Evolutionary conservation across 2,797 vertebrate genomes (phyloP), one percentile per base, ranked within the genome.

Genomic region (Sebastes cheni): DNA sequence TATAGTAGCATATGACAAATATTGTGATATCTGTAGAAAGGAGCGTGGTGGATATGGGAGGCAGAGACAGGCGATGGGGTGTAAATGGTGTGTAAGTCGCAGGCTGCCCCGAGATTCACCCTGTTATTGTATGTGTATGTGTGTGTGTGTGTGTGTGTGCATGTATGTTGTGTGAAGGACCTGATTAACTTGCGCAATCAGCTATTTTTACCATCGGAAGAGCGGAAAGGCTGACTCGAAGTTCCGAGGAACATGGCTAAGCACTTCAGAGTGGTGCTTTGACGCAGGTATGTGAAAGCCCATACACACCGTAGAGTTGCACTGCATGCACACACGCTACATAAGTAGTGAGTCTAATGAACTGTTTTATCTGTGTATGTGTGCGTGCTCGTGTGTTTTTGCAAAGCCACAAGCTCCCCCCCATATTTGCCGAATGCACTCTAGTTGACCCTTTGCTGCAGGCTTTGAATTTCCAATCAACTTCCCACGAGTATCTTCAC

Each of bases 381-480:
- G 23, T 62, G 23, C 66, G 22, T 32, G 3, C 32, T 62, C 13
- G 11, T 75, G 69, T 76, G 60, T 81, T 83, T 84, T 86, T 82
- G 71, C 42, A 82, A 72, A 90, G 81, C 67, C 76, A 83, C 67
- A 73, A 76, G 52, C 65, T 65, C 73, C 82, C 67, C 18, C 75
- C 80, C 58, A 77, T 78, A 86, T 88, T 85, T 85, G 69, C 85
- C n/a, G 9, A 87, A 82, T 75, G 85, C 80, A 89, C 91, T 91
- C 70, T 71, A 74, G 80, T 81, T 92, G 90, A 93, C 87, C 90
- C 89, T 84, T 88, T 67, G 83, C 87, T 90, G 85, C 84, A 89
- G 83, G 83, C 89, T 92, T 90, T 90, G 84, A 85, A 91, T 89
- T 91, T 92, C 72, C 89, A 88, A 89, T 92, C 85, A 91, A 89